phyloP scores from a whole-genome alignment of 2,797 vertebrate genomes.

The Pristis pectinata region DNA sequence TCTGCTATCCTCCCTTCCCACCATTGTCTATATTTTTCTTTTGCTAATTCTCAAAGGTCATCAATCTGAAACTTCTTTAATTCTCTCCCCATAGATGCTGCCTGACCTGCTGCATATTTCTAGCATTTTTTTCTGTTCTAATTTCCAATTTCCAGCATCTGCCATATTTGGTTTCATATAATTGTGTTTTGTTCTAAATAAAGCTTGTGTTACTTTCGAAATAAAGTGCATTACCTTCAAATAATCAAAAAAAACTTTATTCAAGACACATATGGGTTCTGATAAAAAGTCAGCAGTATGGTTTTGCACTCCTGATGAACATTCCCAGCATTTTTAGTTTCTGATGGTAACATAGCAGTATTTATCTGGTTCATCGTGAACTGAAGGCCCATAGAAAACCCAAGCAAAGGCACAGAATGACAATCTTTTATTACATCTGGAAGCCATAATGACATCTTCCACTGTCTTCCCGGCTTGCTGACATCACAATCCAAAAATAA shows the following conservation, averaged over 20 bases:
- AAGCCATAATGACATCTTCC: neutral
- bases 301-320: neutral
- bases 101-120: too few relatives aligned
- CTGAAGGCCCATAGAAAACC: neutral
- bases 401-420: neutral
- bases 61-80: too few relatives aligned
- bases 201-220: neutral
- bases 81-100: too few relatives aligned
- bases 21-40: too few relatives aligned
- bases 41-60: too few relatives aligned
- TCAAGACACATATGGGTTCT: neutral
- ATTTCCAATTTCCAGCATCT: too few relatives aligned
- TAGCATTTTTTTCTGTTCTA: too few relatives aligned
- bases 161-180: too few relatives aligned
- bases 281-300: neutral
- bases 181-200: neutral
- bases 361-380: neutral
- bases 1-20: too few relatives aligned
- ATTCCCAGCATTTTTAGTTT: neutral
- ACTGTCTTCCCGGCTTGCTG: neutral
- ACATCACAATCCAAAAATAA: neutral
- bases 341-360: neutral
- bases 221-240: neutral
- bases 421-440: neutral
- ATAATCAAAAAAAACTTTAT: neutral